Percentiles rank a stretch among this genome's conserved stretches.
These are phyloP conservation scores for Operophtera brumata DNA, from an alignment of 2,888 invertebrate genomes.

Conservation along the genomic window DNA sequence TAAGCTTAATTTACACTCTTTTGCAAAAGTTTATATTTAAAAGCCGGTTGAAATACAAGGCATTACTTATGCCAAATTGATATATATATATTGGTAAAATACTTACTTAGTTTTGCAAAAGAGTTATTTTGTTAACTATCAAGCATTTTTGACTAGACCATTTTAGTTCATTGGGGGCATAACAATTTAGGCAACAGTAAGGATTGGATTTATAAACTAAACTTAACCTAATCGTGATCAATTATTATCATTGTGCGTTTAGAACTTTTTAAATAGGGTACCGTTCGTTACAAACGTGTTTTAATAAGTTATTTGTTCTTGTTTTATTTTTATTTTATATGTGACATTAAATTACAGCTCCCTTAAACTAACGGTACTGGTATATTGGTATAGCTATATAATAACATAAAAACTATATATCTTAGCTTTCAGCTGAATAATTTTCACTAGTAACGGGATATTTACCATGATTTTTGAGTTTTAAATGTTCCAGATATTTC, in stretches of 20 bases:
- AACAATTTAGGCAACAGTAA: constrained; percentile 47
- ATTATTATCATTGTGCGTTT: constrained; percentile 38
- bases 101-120: constrained; percentile 18
- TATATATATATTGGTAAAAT: constrained; percentile 4
- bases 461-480: too few relatives aligned
- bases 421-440: too few relatives aligned
- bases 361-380: too few relatives aligned
- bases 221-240: not conserved
- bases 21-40: constrained; percentile 30
- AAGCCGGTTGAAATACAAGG: not conserved
- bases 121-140: constrained; percentile 33
- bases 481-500: too few relatives aligned
- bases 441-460: too few relatives aligned
- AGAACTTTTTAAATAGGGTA: constrained; percentile 5
- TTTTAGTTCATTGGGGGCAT: constrained; percentile 42
- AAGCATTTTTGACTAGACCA: constrained; percentile 51
- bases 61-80: constrained; percentile 4
- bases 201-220: constrained; percentile 30
- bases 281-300: not conserved
- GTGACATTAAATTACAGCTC: too few relatives aligned
- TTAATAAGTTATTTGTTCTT: not conserved
- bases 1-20: constrained; percentile 45
- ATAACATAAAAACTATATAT: too few relatives aligned
- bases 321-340: too few relatives aligned
- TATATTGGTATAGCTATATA: too few relatives aligned